These are phyloP conservation scores for Drepana falcataria DNA, from an alignment of 2,888 invertebrate genomes.

Conservation along the genomic window DNA sequence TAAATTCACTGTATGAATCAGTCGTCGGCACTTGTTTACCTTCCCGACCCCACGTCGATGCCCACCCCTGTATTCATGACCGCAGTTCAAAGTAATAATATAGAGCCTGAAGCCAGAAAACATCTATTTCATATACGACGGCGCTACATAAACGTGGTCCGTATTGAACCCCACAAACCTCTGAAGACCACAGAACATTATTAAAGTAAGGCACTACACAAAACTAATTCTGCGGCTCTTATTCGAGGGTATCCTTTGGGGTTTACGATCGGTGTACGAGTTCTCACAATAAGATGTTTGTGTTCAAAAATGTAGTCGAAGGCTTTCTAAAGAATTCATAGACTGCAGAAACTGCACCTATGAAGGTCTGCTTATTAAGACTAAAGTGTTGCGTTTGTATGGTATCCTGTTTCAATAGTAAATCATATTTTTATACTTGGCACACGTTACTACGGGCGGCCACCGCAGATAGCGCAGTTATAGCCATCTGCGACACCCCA, in stretches of 20 bases:
- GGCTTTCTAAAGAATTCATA: slow-evolving; percentile 32
- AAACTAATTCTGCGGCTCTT: slow-evolving; percentile 68
- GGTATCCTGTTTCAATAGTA: slow-evolving; percentile 30
- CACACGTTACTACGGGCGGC: slow-evolving; percentile 46
- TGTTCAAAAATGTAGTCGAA: slow-evolving; percentile 31
- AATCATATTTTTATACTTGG: slow-evolving; percentile 72
- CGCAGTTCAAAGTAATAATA: slow-evolving; percentile 73
- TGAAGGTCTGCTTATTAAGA: slow-evolving; percentile 34
- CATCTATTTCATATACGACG: slow-evolving; percentile 70
- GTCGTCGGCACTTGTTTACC: slow-evolving; percentile 67
- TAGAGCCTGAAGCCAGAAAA: slow-evolving; percentile 78
- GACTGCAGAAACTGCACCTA: slow-evolving; percentile 30
- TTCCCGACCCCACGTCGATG: slow-evolving; percentile 52
- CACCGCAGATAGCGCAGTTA: slow-evolving; percentile 57
- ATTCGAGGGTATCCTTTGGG: slow-evolving; percentile 55
- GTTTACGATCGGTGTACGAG: slow-evolving; percentile 35
- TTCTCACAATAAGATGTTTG: slow-evolving; percentile 38
- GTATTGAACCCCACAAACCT: slow-evolving; percentile 62
- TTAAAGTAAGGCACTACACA: slow-evolving; percentile 67
- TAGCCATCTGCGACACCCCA: slow-evolving; percentile 71
- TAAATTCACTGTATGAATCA: slow-evolving; percentile 61
- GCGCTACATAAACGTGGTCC: slow-evolving; percentile 60
- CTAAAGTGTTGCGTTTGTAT: slow-evolving; percentile 26
- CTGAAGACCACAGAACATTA: slow-evolving; percentile 67
- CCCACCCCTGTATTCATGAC: slow-evolving; percentile 50